Percentiles rank a stretch among this genome's conserved stretches.
Conservation (phyloP, 1,140 invertebrate genomes). For the Ladona fulva region DNA sequence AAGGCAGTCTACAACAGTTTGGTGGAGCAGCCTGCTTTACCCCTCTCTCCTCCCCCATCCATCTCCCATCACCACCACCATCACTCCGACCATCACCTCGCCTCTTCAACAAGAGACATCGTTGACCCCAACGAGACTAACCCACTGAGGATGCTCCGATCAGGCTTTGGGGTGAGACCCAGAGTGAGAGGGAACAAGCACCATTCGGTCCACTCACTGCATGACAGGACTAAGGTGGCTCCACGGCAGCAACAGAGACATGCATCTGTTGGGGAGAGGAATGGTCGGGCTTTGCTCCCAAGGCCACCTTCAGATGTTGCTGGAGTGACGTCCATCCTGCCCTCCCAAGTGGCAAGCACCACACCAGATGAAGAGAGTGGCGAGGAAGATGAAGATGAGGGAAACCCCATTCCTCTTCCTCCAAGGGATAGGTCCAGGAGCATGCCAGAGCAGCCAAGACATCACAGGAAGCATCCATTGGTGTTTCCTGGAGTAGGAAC, state of each 20-base stretch:
- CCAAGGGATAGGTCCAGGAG: constrained; percentile 59
- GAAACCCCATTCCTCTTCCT: constrained; percentile 71
- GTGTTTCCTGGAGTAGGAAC: constrained; percentile 60
- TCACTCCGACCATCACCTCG: constrained; percentile 13
- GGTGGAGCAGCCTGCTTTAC: constrained; percentile 60
- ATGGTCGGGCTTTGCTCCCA: constrained; percentile 30
- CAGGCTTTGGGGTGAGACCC: constrained; percentile 49
- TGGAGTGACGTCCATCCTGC: constrained; percentile 29
- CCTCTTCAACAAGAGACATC: constrained; percentile 6
- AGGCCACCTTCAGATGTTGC: constrained; percentile 34
- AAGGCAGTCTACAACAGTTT: constrained; percentile 86
- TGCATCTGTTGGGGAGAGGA: constrained; percentile 12
- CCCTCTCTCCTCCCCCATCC: constrained; percentile 27
- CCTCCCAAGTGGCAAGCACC: constrained; percentile 17
- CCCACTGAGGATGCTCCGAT: constrained; percentile 62
- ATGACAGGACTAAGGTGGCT: not conserved
- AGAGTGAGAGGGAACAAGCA: constrained; percentile 48
- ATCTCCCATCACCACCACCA: not conserved
- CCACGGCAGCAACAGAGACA: not conserved
- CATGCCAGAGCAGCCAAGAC: constrained; percentile 45
- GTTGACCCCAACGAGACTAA: constrained; percentile 45
- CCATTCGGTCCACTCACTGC: constrained; percentile 26
- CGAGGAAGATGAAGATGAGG: constrained; percentile 34
- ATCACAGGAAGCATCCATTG: constrained; percentile 80
- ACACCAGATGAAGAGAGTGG: constrained; percentile 20